Conservation (phyloP, 2,797 vertebrate species). For the Meriones psammophilus region DNA sequence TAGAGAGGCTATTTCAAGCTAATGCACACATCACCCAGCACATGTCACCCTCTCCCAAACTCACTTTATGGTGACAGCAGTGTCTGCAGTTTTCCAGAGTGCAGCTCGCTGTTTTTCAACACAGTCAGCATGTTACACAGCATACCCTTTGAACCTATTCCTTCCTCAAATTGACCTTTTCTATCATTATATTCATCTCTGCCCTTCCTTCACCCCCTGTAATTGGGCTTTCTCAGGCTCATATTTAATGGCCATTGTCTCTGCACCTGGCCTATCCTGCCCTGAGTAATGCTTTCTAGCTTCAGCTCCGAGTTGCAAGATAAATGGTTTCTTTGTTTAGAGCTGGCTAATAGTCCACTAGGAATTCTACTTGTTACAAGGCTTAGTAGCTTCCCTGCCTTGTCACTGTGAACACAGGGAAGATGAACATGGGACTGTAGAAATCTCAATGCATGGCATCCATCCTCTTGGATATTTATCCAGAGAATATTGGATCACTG, state of each 20-base stretch:
- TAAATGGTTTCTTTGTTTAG: background rate
- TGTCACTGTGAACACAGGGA: background rate
- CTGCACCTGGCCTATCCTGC: background rate
- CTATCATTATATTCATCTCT: no score
- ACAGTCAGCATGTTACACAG: no score
- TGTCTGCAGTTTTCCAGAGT: background rate
- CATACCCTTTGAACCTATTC: no score
- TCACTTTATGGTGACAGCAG: background rate
- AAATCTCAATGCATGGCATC: background rate
- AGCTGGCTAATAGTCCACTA: background rate
- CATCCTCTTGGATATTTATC: background rate
- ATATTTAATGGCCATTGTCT: background rate
- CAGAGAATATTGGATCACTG: background rate
- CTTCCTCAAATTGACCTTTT: background rate
- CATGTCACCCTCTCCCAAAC: background rate
- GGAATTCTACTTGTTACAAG: background rate
- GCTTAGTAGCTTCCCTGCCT: background rate
- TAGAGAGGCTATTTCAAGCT: background rate
- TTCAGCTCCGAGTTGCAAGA: background rate
- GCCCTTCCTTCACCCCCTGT: background rate
- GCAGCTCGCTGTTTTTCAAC: background rate
- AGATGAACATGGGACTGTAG: background rate
- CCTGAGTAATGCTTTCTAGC: background rate
- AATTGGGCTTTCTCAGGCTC: no score
- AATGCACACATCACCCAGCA: background rate